phyloP scores from a whole-genome alignment of 2,888 invertebrate species.

The Archips crataeganus region DNA sequence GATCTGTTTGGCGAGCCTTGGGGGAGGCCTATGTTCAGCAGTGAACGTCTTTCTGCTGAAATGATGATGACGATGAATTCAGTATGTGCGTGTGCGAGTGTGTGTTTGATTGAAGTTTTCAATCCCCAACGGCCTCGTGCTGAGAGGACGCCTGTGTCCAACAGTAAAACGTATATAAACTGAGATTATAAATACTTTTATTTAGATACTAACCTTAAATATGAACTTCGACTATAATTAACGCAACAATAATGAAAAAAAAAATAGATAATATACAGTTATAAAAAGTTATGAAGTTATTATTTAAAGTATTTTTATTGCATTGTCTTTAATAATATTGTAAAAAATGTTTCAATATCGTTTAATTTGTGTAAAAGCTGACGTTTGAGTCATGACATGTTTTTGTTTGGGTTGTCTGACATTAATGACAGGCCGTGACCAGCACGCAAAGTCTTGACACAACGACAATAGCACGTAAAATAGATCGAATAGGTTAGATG shows the following conservation, averaged over 20 bases:
- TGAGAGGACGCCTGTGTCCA: too few relatives aligned
- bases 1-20: too few relatives aligned
- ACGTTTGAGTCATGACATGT: neutral
- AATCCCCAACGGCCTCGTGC: too few relatives aligned
- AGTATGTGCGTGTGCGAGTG: too few relatives aligned
- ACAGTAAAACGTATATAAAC: too few relatives aligned
- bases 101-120: too few relatives aligned
- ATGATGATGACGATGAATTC: too few relatives aligned
- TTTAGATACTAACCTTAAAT: neutral
- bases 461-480: neutral
- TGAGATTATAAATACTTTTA: too few relatives aligned
- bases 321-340: neutral
- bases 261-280: neutral
- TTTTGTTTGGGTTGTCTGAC: neutral
- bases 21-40: too few relatives aligned
- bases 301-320: neutral
- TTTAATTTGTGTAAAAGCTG: neutral
- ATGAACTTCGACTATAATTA: neutral
- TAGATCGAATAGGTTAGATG: neutral
- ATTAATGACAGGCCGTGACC: neutral
- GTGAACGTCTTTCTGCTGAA: too few relatives aligned
- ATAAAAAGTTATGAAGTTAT: neutral
- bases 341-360: neutral
- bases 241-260: neutral
- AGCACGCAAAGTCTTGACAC: neutral